Percentiles rank a stretch among this genome's conserved stretches.
These are phyloP conservation scores for Bombus pascuorum DNA, from an alignment of 1,140 invertebrate species.

Conservation along the genomic window DNA sequence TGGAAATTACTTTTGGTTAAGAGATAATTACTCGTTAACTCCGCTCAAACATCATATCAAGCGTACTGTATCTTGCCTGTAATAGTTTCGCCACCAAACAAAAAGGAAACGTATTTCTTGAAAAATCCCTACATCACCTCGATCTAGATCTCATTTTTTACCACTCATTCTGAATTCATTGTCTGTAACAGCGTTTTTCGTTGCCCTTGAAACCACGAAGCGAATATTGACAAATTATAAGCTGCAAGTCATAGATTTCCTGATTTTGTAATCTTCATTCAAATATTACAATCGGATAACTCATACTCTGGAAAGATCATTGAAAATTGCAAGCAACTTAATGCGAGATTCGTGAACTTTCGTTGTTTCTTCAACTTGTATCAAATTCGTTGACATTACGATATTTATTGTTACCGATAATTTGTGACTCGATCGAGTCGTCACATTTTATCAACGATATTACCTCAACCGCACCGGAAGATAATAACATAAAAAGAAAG, in stretches of 20 bases:
- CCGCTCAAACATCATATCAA: neutral
- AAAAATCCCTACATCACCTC: neutral
- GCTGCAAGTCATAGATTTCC: too few species aligned
- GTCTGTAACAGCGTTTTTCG: neutral
- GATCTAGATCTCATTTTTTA: neutral
- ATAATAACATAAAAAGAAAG: too few species aligned
- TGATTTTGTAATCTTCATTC: too few species aligned
- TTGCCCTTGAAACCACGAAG: neutral
- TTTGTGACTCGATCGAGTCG: neutral
- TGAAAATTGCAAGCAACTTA: too few species aligned
- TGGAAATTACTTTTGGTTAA: neutral
- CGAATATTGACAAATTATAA: neutral
- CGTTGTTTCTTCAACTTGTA: neutral
- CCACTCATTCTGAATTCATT: neutral
- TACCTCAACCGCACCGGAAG: neutral
- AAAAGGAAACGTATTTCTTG: neutral
- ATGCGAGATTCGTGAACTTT: too few species aligned
- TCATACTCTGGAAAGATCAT: too few species aligned
- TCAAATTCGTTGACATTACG: neutral
- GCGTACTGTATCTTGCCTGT: neutral
- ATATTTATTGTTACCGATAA: neutral
- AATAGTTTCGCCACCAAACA: neutral
- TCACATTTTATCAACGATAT: neutral
- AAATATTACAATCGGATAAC: too few species aligned
- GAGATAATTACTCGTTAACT: constrained; percentile 3